Conservation (phyloP, 2,888 invertebrate genomes). For the Parthenolecanium corni region DNA sequence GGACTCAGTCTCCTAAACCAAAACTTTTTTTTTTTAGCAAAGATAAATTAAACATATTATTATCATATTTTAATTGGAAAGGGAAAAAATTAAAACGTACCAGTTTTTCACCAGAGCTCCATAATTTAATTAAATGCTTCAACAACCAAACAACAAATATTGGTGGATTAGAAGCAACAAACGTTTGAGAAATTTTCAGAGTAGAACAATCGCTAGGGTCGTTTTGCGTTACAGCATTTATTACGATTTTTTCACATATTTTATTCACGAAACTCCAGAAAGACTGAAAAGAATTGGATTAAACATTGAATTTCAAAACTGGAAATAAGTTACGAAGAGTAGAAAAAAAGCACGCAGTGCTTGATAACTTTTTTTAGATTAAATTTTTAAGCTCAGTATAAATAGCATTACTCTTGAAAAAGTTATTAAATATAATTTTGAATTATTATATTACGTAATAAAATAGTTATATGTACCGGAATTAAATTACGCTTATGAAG, state of each 20-base stretch:
- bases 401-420: no score
- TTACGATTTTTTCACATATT: constrained; percentile 3
- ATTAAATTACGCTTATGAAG: constrained; percentile 33
- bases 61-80: background rate
- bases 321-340: no score
- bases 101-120: background rate
- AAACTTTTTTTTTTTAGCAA: background rate
- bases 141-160: constrained; percentile 19
- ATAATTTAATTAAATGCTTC: constrained; percentile 31
- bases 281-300: constrained; percentile 1
- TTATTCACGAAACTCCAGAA: constrained; percentile 14
- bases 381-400: no score
- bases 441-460: background rate
- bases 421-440: no score
- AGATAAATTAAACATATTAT: background rate
- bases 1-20: constrained; percentile 33
- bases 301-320: background rate
- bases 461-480: background rate
- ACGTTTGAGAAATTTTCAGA: background rate
- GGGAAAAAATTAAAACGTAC: background rate
- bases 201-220: background rate
- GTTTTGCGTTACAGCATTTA: background rate
- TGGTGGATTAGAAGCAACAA: constrained; percentile 2
- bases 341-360: no score
- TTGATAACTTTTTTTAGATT: no score